A percentile compares a stretch with the other conserved stretches of the same genome.
phyloP scores from a whole-genome alignment of 2,113 vertebrate species.

The Rhea americana region DNA sequence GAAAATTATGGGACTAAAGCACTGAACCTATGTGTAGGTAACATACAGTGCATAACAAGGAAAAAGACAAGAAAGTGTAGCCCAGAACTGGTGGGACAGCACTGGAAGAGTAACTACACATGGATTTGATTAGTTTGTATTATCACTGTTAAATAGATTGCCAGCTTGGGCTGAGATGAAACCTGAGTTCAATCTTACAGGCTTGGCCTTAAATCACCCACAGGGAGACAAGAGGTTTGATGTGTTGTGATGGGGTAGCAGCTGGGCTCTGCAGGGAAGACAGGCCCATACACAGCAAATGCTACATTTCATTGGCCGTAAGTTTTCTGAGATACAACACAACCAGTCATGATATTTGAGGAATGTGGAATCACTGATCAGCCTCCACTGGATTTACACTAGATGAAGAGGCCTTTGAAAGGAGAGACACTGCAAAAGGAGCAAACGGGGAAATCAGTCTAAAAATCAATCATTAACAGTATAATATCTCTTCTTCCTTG shows the following conservation, averaged over 20 bases:
- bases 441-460: neutral
- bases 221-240: neutral
- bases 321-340: neutral
- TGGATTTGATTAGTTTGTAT: neutral
- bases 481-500: neutral
- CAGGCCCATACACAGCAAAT: neutral
- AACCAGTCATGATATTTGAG: neutral
- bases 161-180: neutral
- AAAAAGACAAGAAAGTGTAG: neutral
- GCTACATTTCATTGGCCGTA: fast-evolving
- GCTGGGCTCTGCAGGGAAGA: neutral
- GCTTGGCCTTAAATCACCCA: neutral
- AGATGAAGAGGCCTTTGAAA: neutral
- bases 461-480: neutral
- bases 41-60: fast-evolving
- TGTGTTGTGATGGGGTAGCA: neutral
- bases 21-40: fast-evolving
- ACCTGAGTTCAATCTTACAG: neutral
- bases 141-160: neutral
- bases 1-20: neutral
- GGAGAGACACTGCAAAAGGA: neutral
- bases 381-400: neutral
- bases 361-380: neutral
- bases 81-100: neutral
- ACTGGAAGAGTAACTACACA: neutral